Evolutionary conservation across 2,797 vertebrate species (phyloP), one percentile per base, ranked within the genome.

Genomic region (Rousettus madagascariensis): DNA sequence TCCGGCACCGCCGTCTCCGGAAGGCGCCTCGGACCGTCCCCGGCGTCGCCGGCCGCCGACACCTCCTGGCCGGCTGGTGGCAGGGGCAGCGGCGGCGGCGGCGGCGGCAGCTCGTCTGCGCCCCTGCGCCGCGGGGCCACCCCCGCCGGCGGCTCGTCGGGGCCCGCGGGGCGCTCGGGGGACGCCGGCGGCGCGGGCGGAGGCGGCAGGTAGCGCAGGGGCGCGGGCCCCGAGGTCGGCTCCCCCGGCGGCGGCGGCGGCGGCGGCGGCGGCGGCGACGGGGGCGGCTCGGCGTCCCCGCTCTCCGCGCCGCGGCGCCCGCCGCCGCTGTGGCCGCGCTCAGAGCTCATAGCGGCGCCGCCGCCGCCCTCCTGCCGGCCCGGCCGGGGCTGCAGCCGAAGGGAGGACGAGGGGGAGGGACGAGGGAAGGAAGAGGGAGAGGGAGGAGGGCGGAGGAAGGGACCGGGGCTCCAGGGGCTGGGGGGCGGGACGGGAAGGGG

Each of bases 1-100:
- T 86, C 94, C 4, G 96, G 66, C 51, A 51, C 74, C 0, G 86
- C 63, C 77, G 84, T 84, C 86, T 96, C 97, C 7, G 88, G 79
- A 36, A 79, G 91, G 71, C 90, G 86, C 90, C 96, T 71, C 57
- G 84, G 91, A 94, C 92, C 94, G 68, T 94, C 95, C 72, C 96
- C 85, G 89, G 74, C 72, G 96, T 97, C 95, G 16, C 59, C 97
- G 41, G 93, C 96, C 79, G 86, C 98, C 88, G 88, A 93, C 87
- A 7, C 97, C 97, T 97, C 97, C 94, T 97, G 93, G 75, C 94
- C 95, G 10, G 49, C 17, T 20, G 91, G 71, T n/a, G 79, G 61
- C 84, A 84, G 94, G 72, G 88, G 69, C 63, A 93, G 97, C 9
- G 61, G 86, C 96, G 82, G 92, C 69, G 91, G 87, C 5, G 61